Conservation (phyloP, 1,140 invertebrate species). For the Odontomachus brunneus region DNA sequence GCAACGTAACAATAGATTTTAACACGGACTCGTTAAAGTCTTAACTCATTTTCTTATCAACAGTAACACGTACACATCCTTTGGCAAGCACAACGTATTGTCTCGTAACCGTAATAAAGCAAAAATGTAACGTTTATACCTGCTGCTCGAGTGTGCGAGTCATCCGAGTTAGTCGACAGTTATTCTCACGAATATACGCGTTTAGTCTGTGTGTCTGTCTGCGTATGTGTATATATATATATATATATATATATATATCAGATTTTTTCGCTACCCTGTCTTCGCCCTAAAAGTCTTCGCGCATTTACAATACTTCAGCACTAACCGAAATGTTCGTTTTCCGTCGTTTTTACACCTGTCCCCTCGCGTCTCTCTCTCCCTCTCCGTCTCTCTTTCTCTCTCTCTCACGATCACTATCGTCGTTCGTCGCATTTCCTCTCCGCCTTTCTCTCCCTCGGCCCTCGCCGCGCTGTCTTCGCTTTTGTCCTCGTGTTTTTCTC, state of each 20-base stretch:
- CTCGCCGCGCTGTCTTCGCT: neutral
- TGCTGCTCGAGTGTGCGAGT: neutral
- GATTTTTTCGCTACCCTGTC: slow-evolving; percentile 40
- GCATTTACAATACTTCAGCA: slow-evolving; percentile 1
- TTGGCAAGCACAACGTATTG: slow-evolving; percentile 69
- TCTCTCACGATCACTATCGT: neutral
- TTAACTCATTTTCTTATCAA: slow-evolving; percentile 45
- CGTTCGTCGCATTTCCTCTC: neutral
- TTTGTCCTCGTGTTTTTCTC: slow-evolving; percentile 3
- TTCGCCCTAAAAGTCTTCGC: slow-evolving; percentile 15
- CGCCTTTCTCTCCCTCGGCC: neutral
- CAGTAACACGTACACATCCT: slow-evolving; percentile 59
- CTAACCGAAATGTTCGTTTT: neutral
- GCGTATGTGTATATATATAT: neutral
- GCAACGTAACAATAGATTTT: slow-evolving; percentile 44
- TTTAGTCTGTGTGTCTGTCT: neutral
- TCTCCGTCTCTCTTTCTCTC: neutral
- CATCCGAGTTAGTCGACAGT: slow-evolving; percentile 9
- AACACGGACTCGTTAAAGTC: slow-evolving; percentile 32
- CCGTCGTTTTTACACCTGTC: neutral
- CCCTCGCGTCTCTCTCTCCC: neutral
- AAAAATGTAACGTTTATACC: slow-evolving; percentile 63
- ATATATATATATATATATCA: slow-evolving; percentile 6
- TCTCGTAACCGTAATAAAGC: slow-evolving; percentile 50
- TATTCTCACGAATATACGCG: slow-evolving; percentile 32